phyloP scores from a whole-genome alignment of 2,113 vertebrate genomes.

The Gobius niger region DNA sequence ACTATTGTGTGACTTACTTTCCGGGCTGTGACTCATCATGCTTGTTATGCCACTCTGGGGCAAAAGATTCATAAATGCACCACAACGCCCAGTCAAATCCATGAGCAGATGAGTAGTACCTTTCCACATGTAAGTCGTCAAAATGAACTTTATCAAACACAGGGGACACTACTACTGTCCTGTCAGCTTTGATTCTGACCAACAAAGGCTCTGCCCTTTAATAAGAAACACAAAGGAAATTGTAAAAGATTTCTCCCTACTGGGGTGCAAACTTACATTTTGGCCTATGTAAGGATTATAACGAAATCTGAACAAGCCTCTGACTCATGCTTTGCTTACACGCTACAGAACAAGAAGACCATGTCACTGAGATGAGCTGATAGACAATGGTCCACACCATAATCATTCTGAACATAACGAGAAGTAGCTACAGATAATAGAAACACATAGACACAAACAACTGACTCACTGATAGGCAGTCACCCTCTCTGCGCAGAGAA shows the following conservation, averaged over 20 bases:
- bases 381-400: no score
- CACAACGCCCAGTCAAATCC: constrained; percentile 73
- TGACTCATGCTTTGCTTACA: no score
- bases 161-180: constrained; percentile 67
- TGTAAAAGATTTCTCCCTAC: neutral
- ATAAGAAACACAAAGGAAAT: neutral
- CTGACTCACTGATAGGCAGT: no score
- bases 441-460: no score
- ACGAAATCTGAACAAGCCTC: no score
- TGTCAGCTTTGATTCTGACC: constrained; percentile 66
- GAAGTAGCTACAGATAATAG: no score
- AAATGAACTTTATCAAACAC: constrained; percentile 71
- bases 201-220: constrained; percentile 69
- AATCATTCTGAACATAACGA: no score
- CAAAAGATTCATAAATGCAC: constrained; percentile 68
- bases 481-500: no score
- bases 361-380: no score
- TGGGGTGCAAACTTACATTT: neutral
- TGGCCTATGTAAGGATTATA: no score
- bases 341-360: no score
- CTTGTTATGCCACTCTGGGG: constrained; percentile 48
- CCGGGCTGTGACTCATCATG: constrained; percentile 61
- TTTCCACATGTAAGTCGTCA: constrained; percentile 53
- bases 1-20: constrained; percentile 56
- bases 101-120: constrained; percentile 33